Evolutionary conservation across 2,113 vertebrate genomes (phyloP), one percentile per base, ranked within the genome.

Genomic region (Ageneiosus marmoratus): DNA sequence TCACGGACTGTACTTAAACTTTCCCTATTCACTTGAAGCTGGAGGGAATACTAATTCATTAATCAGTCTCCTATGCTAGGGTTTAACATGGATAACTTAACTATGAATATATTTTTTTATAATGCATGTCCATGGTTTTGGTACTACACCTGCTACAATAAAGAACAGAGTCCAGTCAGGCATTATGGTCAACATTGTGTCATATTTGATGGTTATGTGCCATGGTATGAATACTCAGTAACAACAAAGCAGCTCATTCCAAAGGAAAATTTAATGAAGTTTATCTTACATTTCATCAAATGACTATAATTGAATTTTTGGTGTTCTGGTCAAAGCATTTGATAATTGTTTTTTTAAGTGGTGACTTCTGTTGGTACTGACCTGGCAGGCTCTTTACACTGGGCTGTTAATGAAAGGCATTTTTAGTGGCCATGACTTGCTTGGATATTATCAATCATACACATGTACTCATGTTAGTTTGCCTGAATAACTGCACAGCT

Each of bases 341-440:
- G 29, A 62, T 62, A n/a, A n/a, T n/a, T n/a, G n/a, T 29, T 46
- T 62, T 48, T 3, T 3, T 44, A 24, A n/a, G 8, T 34, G 20
- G 60, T 18, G 16, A 56, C 48, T 48, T 10, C n/a, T 51, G n/a
- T 70, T 74, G 22, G 20, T 4, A 29, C 58, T 55, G 46, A 65
- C 46, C 29, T 82, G 80, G 22, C 48, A 67, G 7, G 50, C 51
- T 67, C 34, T 77, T 67, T 56, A 69, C 62, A 53, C 44, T 18
- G 5, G 75, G 48, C 56, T 67, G 13, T 46, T 67, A n/a, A 83
- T 77, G 32, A 69, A 77, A 65, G 46, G 16, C 48, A 46, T 58
- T 69, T 46, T 67, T 63, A 77, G 50, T 32, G 20, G 6, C 32
- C 34, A 77, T 24, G 4, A 16, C 60, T 77, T 41, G 11, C 13